Percentiles rank a stretch among this genome's conserved stretches.
These are phyloP conservation scores for Sinhomidia bicolor DNA, from an alignment of 2,888 invertebrate genomes.

Conservation along the genomic window DNA sequence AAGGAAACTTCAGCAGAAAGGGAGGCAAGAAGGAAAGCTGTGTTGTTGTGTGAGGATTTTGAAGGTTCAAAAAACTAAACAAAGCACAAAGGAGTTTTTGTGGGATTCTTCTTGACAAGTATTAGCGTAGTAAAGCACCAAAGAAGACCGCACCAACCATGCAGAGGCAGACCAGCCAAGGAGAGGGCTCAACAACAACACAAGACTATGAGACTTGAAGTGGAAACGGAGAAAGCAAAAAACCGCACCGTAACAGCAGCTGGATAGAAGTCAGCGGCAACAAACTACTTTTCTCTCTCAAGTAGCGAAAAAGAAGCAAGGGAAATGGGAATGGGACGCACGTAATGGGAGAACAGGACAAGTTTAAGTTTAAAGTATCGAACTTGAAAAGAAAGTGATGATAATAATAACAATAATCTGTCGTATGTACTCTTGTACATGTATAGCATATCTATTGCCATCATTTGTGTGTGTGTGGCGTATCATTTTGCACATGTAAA, in stretches of 20 bases:
- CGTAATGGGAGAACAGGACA: background rate
- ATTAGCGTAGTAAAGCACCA: background rate
- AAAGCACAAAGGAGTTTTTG: conserved; percentile 11
- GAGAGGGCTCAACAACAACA: background rate
- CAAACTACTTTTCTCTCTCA: background rate
- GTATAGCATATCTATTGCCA: too few relatives aligned
- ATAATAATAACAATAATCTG: too few relatives aligned
- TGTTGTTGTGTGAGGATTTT: background rate
- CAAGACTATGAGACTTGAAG: background rate
- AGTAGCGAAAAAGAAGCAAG: background rate
- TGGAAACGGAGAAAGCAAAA: background rate
- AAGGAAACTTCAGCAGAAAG: too few relatives aligned
- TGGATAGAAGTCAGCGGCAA: background rate
- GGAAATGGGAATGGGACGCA: background rate
- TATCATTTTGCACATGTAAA: too few relatives aligned
- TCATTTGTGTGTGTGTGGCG: too few relatives aligned
- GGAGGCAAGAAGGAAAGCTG: background rate
- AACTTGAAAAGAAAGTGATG: background rate
- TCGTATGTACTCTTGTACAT: too few relatives aligned
- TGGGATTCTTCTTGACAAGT: conserved; percentile 18
- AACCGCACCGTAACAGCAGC: background rate
- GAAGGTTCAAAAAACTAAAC: conserved; percentile 18
- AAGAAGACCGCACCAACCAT: background rate
- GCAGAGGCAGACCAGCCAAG: background rate
- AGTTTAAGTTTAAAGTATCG: background rate